Base-by-base conservation (phyloP, 1,140 invertebrate genomes). In the Zaprionus gabonicus region DNA sequence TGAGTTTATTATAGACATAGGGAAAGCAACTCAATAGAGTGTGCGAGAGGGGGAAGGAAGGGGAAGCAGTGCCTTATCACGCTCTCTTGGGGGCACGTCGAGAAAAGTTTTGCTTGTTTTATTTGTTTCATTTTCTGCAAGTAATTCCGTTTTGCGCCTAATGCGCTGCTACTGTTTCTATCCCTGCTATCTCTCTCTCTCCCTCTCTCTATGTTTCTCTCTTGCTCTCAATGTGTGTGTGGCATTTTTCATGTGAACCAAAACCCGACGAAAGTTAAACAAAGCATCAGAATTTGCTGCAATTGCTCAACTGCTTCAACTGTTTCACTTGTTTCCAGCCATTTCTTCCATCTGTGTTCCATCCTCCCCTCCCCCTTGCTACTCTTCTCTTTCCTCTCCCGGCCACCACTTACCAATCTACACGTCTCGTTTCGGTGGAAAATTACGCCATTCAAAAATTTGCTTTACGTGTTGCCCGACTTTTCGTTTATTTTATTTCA, bases 391-490 rank as follows among this genome's bases (percentile, higher is more conserved):
- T 15, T 25, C n/a, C 34, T 5, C 34, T 23, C 25, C 2, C 20
- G 58, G 68, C 57, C 66, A 38, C 49, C 27, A 46, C 25, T 31
- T 56, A 34, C 41, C 46, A n/a, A 57, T 56, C 62, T 66, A 79
- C 73, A 75, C 73, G 62, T 78, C 73, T 77, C 65, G 74, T 80
- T 80, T 80, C 49, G 78, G 46, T 74, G 70, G 55, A 72, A 82
- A 86, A 86, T 82, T 85, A 76, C 79, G 71, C 79, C 82, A 85
- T 85, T 85, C 82, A 87, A 86, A 82, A 86, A 86, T 86, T 82
- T 80, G 62, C 71, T 73, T 63, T 85, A 79, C 82, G 82, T 85
- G 76, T 67, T 76, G 69, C 53, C 65, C 57, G 62, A 69, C 44
- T 71, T 76, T 76, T 69, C 44, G 34, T 51, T 41, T 65, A 34